These are phyloP conservation scores for Rugalucina vietnamica DNA, from an alignment of 2,888 invertebrate genomes.

Conservation along the genomic window DNA sequence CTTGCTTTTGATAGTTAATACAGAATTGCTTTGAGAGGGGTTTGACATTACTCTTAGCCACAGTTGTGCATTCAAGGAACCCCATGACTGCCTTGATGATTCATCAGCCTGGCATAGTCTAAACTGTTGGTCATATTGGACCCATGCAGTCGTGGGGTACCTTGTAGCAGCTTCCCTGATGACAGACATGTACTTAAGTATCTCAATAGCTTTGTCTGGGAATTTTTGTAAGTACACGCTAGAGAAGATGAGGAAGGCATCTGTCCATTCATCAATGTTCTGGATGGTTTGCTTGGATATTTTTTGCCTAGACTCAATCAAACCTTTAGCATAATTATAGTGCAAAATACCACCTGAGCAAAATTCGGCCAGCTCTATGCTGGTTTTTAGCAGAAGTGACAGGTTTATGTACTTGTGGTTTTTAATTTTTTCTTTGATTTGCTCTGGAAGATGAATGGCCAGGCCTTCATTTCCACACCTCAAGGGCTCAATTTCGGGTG, in stretches of 20 bases:
- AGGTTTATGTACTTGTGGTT: background rate
- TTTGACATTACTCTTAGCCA: slow-evolving; percentile 12
- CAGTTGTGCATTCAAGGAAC: no score
- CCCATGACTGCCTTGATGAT: background rate
- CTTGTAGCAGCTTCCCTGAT: slow-evolving; percentile 15
- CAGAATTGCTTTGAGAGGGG: background rate
- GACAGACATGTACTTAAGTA: slow-evolving; percentile 5
- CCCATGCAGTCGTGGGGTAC: background rate
- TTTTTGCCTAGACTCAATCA: background rate
- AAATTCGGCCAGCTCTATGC: background rate
- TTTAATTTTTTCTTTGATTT: background rate
- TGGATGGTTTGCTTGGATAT: slow-evolving; percentile 1
- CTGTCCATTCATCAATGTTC: slow-evolving; percentile 13
- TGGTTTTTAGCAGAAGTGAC: background rate
- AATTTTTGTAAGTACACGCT: background rate
- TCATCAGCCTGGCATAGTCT: background rate
- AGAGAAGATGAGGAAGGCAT: slow-evolving; percentile 12
- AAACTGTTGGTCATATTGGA: slow-evolving; percentile 28
- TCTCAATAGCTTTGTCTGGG: background rate
- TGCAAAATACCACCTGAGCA: slow-evolving; percentile 4
- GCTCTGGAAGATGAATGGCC: background rate
- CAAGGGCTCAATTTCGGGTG: background rate
- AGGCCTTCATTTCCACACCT: background rate
- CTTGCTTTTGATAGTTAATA: background rate
- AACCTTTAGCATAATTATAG: background rate